Conservation (phyloP, 1,140 invertebrate genomes). For the Ptiloglossa arizonensis region DNA sequence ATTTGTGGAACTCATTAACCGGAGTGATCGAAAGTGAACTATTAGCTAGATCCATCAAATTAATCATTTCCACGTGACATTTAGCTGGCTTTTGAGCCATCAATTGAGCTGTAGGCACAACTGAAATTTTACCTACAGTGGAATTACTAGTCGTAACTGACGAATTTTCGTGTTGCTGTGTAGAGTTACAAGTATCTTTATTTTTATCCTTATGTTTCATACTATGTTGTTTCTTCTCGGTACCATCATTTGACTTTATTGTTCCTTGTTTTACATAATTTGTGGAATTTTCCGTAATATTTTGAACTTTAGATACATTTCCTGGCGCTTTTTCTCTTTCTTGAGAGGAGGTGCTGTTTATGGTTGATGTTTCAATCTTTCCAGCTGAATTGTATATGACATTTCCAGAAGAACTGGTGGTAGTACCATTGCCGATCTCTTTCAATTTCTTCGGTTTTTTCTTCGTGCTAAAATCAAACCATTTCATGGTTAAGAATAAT, state of each 20-base stretch:
- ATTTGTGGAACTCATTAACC: conserved; percentile 76
- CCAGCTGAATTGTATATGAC: conserved; percentile 31
- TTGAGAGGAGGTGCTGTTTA: conserved; percentile 40
- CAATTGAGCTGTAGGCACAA: conserved; percentile 72
- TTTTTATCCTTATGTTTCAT: conserved; percentile 71
- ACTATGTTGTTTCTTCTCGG: conserved; percentile 66
- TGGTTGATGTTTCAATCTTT: conserved; percentile 44
- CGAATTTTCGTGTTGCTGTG: conserved; percentile 54
- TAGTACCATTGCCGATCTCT: conserved; percentile 59
- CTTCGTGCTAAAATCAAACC: conserved; percentile 71
- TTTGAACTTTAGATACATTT: conserved; percentile 60
- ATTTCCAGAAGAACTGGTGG: conserved; percentile 35
- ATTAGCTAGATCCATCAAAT: conserved; percentile 72
- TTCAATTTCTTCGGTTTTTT: conserved; percentile 73
- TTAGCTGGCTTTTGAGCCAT: conserved; percentile 71
- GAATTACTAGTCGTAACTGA: conserved; percentile 41
- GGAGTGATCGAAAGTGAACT: conserved; percentile 78
- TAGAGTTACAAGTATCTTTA: conserved; percentile 39
- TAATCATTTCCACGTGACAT: conserved; percentile 70
- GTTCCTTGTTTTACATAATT: conserved; percentile 45
- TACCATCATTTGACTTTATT: conserved; percentile 60
- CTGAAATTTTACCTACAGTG: conserved; percentile 70
- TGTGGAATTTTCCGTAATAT: conserved; percentile 54
- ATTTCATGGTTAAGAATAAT: neutral
- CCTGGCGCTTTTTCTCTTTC: conserved; percentile 60